Conservation (phyloP, 2,113 vertebrate genomes). For the Misgurnus anguillicaudatus region DNA sequence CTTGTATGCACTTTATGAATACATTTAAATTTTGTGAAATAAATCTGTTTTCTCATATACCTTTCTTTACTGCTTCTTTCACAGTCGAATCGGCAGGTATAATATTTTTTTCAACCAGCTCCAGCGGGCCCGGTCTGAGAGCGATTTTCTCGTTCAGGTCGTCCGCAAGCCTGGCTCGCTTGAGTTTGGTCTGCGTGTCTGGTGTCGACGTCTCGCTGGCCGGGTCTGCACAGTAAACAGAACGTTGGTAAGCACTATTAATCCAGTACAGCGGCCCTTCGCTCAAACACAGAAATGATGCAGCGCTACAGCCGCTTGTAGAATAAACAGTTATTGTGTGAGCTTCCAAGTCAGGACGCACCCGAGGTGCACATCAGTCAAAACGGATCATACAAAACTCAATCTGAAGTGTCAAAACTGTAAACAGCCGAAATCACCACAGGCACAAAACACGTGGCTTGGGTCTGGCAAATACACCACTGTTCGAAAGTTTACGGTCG, state of each 20-base stretch:
- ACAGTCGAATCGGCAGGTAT: conserved; percentile 84
- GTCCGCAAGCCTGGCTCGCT: conserved; percentile 85
- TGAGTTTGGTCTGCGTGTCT: conserved; percentile 87
- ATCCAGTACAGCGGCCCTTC: conserved; percentile 51
- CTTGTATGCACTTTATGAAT: no score
- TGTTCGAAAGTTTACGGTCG: no score
- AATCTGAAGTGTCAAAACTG: conserved; percentile 28
- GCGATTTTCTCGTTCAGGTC: conserved; percentile 91
- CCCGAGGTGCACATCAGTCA: conserved; percentile 40
- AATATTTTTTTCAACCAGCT: conserved; percentile 93
- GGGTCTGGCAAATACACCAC: conserved; percentile 5
- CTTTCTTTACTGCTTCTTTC: conserved; percentile 86
- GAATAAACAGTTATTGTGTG: conserved; percentile 56
- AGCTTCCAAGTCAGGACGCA: conserved; percentile 37
- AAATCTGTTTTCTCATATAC: conserved; percentile 63
- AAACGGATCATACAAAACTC: not conserved
- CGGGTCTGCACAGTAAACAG: conserved; percentile 77
- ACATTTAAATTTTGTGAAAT: not conserved
- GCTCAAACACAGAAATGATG: conserved; percentile 50
- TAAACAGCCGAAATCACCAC: conserved; percentile 8
- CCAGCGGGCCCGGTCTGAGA: conserved; percentile 86
- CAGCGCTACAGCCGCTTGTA: conserved; percentile 1
- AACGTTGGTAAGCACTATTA: conserved; percentile 53
- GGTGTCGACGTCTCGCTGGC: conserved; percentile 78
- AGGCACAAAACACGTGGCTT: conserved; percentile 33